These are phyloP conservation scores for Oncorhynchus gorbuscha DNA, from an alignment of 2,113 vertebrate species.

Conservation along the genomic window DNA sequence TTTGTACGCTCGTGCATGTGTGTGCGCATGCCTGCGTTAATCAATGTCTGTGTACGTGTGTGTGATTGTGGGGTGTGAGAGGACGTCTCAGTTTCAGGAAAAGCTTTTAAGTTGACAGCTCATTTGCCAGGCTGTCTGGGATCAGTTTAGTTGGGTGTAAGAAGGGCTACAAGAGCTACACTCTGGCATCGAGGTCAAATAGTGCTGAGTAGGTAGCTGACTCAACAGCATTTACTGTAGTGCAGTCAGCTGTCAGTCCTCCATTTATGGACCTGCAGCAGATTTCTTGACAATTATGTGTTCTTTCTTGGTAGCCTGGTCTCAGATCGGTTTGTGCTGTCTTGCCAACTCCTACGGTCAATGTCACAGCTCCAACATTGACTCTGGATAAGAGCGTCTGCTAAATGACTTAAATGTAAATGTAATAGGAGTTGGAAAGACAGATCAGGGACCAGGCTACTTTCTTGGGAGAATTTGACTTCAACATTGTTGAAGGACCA, in stretches of 20 bases:
- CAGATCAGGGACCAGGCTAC: too few relatives aligned
- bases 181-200: constrained; percentile 47
- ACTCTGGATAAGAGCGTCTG: too few relatives aligned
- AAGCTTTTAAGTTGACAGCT: constrained; percentile 71
- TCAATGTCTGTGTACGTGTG: not conserved
- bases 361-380: too few relatives aligned
- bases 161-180: constrained; percentile 35
- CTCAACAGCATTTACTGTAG: constrained; percentile 32
- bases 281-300: constrained; percentile 12
- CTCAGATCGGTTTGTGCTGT: too few relatives aligned
- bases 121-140: constrained; percentile 62
- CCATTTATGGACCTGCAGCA: constrained; percentile 1
- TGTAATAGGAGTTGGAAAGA: too few relatives aligned
- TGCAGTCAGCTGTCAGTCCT: constrained; percentile 15
- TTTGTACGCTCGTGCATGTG: constrained; percentile 1
- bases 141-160: constrained; percentile 51
- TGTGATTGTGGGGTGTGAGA: constrained; percentile 33
- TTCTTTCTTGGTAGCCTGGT: not conserved
- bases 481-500: too few relatives aligned
- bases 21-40: not conserved
- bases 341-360: too few relatives aligned
- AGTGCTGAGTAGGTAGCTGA: constrained; percentile 53
- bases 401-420: too few relatives aligned
- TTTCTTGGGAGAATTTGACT: too few relatives aligned
- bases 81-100: constrained; percentile 60